These are phyloP conservation scores for Eleginops maclovinus DNA, from an alignment of 2,113 vertebrate genomes.

Conservation along the genomic window DNA sequence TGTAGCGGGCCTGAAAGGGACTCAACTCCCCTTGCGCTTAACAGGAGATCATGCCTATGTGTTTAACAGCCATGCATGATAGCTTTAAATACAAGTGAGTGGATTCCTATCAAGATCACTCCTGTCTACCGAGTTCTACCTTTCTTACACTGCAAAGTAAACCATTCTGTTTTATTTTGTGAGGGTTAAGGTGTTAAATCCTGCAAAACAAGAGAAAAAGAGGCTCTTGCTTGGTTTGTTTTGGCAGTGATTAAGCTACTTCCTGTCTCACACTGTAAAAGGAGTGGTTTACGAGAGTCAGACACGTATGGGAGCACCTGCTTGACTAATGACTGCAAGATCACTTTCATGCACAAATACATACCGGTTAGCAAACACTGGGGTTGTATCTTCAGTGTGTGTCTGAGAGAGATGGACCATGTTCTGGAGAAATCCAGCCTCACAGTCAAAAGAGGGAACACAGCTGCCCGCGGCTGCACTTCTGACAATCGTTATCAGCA, in stretches of 20 bases:
- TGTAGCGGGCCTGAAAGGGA: neutral
- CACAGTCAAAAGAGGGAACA: slow-evolving; percentile 5
- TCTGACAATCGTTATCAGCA: slow-evolving; percentile 36
- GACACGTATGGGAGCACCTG: slow-evolving; percentile 10
- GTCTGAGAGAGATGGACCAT: neutral
- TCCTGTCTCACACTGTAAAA: slow-evolving; percentile 23
- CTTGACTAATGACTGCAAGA: slow-evolving; percentile 31
- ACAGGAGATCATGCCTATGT: too few relatives aligned
- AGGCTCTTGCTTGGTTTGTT: neutral
- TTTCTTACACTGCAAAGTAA: neutral
- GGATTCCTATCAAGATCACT: neutral
- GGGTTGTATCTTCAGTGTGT: slow-evolving; percentile 1
- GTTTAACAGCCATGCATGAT: neutral
- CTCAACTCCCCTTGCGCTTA: too few relatives aligned
- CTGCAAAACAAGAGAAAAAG: neutral
- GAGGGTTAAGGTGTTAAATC: neutral
- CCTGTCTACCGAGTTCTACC: neutral
- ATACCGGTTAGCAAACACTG: slow-evolving; percentile 17
- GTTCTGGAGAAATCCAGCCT: neutral
- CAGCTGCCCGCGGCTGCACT: slow-evolving; percentile 21
- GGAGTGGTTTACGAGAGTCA: slow-evolving; percentile 32
- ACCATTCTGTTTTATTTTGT: too few relatives aligned
- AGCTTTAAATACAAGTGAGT: neutral
- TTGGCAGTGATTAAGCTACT: slow-evolving; percentile 8
- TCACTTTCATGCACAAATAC: slow-evolving; percentile 34